phyloP scores from a whole-genome alignment of 2,113 vertebrate species.

The Psettodes erumei region DNA sequence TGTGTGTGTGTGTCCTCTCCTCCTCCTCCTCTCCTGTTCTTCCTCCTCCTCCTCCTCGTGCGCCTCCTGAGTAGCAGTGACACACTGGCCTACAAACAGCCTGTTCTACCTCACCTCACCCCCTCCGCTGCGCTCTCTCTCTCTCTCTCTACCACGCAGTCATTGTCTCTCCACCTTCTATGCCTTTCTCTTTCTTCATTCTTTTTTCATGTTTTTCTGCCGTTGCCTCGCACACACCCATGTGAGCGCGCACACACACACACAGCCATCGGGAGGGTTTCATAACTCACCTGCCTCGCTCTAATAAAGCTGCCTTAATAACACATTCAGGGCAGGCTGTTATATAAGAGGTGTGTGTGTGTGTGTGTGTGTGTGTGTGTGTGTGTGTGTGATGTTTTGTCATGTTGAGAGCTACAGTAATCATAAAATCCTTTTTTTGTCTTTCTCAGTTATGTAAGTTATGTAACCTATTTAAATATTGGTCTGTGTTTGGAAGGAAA shows the following conservation, averaged over 20 bases:
- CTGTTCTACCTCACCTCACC: conserved; percentile 37
- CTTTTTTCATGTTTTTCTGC: neutral
- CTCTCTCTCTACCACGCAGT: conserved; percentile 3
- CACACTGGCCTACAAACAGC: conserved; percentile 77
- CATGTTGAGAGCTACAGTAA: neutral
- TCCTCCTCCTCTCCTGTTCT: conserved; percentile 6
- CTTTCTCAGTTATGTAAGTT: conserved; percentile 8
- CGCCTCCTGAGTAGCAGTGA: conserved; percentile 58
- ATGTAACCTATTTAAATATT: conserved; percentile 33
- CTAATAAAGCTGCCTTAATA: conserved; percentile 63
- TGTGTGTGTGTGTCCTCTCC: conserved; percentile 1
- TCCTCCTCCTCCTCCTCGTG: conserved; percentile 24
- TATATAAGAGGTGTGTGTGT: conserved; percentile 50
- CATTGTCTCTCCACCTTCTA: neutral
- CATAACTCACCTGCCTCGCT: conserved; percentile 66
- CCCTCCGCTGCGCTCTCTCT: conserved; percentile 15
- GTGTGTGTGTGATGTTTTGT: conserved; percentile 4
- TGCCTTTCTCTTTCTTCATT: neutral
- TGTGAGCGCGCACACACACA: neutral
- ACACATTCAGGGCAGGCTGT: conserved; percentile 55
- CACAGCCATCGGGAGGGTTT: conserved; percentile 47
- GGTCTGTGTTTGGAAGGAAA: conserved; percentile 1
- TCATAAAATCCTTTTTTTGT: neutral
- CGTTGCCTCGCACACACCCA: neutral
- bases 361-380: conserved; percentile 12